Evolutionary conservation across 2,797 vertebrate species (phyloP).

Genomic region (Enoplosus armatus): DNA sequence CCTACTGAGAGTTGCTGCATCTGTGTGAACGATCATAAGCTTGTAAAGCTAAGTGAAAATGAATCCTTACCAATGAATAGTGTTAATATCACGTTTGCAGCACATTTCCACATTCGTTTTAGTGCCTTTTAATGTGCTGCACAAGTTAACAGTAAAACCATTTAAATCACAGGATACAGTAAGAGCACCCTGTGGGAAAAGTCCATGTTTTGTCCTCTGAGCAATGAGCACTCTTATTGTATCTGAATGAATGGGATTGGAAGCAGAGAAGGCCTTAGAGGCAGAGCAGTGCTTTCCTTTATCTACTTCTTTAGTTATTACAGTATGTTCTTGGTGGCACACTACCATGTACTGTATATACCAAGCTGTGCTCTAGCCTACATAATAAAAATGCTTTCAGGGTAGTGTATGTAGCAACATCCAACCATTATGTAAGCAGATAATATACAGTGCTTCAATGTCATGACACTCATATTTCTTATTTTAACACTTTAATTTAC

Average conservation of each 20-base stretch:
- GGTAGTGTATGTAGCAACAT: not conserved
- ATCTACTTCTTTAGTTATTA: conserved; percentile 8
- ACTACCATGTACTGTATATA: not conserved
- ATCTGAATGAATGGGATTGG: conserved; percentile 23
- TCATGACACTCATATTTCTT: not conserved
- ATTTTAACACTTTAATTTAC: not conserved
- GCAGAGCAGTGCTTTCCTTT: conserved; percentile 44
- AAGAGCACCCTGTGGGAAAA: not conserved
- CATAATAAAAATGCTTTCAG: conserved; percentile 17
- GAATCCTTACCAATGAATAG: not conserved
- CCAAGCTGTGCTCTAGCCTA: conserved; percentile 30
- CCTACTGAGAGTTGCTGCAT: not conserved
- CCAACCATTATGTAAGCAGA: conserved; percentile 32
- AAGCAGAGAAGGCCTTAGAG: conserved; percentile 29
- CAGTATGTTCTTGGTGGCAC: conserved; percentile 33
- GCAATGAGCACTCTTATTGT: conserved; percentile 21
- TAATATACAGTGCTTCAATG: conserved; percentile 3
- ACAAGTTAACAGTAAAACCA: not conserved
- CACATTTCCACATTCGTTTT: not conserved
- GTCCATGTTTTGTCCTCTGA: not conserved
- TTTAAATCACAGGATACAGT: not conserved
- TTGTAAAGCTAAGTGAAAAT: not conserved
- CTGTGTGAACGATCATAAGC: not conserved
- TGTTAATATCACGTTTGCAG: not conserved
- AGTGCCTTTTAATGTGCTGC: not conserved